Evolutionary conservation across 1,140 invertebrate species (phyloP).

Genomic region (Phymastichus coffea): DNA sequence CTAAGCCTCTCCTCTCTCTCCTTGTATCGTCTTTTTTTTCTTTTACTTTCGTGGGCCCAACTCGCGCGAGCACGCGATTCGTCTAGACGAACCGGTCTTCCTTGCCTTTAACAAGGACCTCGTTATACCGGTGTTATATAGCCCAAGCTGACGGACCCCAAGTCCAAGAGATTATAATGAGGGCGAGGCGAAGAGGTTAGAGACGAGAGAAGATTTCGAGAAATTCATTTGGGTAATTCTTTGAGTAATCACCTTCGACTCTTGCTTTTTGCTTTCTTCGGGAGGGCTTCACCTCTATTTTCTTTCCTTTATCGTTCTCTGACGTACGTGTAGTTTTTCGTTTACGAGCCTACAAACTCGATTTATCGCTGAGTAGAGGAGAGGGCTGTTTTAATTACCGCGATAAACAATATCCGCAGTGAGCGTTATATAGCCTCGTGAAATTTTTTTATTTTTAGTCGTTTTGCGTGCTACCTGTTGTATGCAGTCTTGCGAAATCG

Average conservation of each 20-base stretch:
- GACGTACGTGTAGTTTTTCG: conserved; percentile 10
- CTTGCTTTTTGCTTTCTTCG: too few relatives aligned
- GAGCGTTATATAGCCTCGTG: too few relatives aligned
- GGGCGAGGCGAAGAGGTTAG: too few relatives aligned
- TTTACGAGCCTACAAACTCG: too few relatives aligned
- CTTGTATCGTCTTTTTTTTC: neutral
- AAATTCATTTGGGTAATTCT: conserved; percentile 28
- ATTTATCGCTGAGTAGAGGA: too few relatives aligned
- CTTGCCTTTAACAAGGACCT: conserved; percentile 53
- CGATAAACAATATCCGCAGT: too few relatives aligned
- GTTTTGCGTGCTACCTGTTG: too few relatives aligned
- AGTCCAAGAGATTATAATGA: neutral
- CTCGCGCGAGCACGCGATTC: conserved; percentile 2
- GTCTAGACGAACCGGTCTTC: conserved; percentile 10
- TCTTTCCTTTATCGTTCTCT: neutral
- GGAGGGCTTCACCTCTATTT: neutral
- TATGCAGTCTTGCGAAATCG: too few relatives aligned
- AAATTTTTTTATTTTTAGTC: too few relatives aligned
- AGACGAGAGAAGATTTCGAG: conserved; percentile 4
- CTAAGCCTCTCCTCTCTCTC: neutral
- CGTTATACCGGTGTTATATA: conserved; percentile 56
- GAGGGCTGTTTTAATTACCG: too few relatives aligned
- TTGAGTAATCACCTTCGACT: conserved; percentile 23
- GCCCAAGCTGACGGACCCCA: neutral
- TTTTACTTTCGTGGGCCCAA: too few relatives aligned